Percentiles rank a stretch among this genome's conserved stretches.
These are phyloP conservation scores for Aphelocoma coerulescens DNA, from an alignment of 2,113 vertebrate species.

Conservation along the genomic window DNA sequence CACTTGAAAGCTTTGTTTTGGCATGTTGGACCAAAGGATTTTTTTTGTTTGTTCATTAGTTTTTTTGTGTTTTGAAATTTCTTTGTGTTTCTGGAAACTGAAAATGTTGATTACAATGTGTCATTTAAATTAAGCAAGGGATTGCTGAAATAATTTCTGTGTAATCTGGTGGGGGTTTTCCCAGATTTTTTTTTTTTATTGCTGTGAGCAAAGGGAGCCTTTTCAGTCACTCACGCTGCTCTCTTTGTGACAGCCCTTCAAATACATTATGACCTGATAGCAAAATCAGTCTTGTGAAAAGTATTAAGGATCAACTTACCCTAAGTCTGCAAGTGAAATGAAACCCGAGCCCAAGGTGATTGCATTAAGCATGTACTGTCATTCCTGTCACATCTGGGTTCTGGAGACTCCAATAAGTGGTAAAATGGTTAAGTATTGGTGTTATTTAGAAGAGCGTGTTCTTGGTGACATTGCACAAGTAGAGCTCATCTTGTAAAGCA, in stretches of 20 bases:
- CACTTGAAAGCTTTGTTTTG: background rate
- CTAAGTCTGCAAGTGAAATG: background rate
- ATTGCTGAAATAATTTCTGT: background rate
- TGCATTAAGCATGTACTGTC: background rate
- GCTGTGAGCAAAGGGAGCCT: background rate
- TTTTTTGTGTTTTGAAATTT: background rate
- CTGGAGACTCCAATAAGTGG: background rate
- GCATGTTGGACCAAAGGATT: background rate
- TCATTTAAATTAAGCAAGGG: background rate
- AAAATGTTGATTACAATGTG: background rate
- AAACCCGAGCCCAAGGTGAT: background rate
- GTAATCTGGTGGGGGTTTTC: background rate
- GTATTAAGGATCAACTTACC: background rate
- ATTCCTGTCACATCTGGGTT: background rate
- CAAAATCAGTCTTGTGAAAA: background rate
- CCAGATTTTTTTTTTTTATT: background rate
- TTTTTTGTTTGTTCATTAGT: background rate
- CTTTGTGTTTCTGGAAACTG: background rate
- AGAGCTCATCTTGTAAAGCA: background rate
- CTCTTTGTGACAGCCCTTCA: background rate
- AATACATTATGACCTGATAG: background rate
- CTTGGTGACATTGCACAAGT: background rate
- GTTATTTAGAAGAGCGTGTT: background rate
- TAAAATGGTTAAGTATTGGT: background rate
- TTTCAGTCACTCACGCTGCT: background rate